Base-by-base conservation (phyloP, 2,888 invertebrate genomes). In the Agrilus mali region DNA sequence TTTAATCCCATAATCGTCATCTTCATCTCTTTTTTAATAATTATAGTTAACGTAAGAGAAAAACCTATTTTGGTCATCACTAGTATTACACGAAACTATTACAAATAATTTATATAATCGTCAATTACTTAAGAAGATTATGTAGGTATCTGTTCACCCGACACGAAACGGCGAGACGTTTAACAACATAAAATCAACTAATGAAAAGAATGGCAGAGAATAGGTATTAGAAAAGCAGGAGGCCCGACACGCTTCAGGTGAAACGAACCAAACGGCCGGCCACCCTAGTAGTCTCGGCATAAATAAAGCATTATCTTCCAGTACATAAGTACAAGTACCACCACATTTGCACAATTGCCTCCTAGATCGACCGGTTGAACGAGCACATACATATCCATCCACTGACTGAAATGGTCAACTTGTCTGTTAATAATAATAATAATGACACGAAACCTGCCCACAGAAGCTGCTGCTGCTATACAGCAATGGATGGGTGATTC, bases 241-340 rank as follows among this genome's bases (percentile, higher is more conserved):
- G 31, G 40, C 32, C 13, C 13, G 31, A 38, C 22, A 22, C 38
- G 13, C 33, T n/a, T 33, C 17, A 15, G 38, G 38, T 43, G 36
- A 40, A 35, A 27, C 36, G 46, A 41, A 45, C 43, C 36, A 39
- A 37, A 40, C 42, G 20, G 39, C 40, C 50, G 54, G 51, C 54
- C 54, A 54, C 54, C 54, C 54, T 48, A 51, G 45, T 46, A 44
- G 46, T 41, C 42, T 47, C 41, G 47, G 42, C 52, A 54, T 51
- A 53, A 52, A 53, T 50, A 53, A 52, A 45, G 45, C 38, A 50
- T 50, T 52, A 52, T 51, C 41, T 51, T 45, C 45, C 37, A 27
- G 27, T 27, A 27, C 27, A 27, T 27, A 27, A 27, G 27, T 27
- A 47, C 48, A 51, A 53, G 49, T 51, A 51, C 46, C 46, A 40